These are phyloP conservation scores for Neodon shergylaensis DNA, from an alignment of 2,113 vertebrate species.

Conservation along the genomic window DNA sequence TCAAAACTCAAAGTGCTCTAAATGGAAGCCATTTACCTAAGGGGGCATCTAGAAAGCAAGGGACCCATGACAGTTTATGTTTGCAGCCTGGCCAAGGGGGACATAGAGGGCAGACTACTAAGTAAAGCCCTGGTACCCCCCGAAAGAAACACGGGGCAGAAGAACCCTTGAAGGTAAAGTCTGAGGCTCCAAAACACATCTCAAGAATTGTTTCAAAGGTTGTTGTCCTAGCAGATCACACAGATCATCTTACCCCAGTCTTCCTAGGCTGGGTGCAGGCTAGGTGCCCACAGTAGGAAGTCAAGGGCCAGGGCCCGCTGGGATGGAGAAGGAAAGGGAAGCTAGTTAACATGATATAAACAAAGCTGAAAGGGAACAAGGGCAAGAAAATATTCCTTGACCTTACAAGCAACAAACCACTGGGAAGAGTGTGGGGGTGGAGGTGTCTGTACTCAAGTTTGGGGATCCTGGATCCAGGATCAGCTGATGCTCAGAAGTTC, in stretches of 20 bases:
- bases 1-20: not conserved
- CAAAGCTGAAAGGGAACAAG: not conserved
- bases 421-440: not conserved
- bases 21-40: not conserved
- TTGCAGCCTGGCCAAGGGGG: not conserved
- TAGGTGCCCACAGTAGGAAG: not conserved
- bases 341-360: not conserved
- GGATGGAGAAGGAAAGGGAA: not conserved
- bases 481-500: not conserved
- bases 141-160: accelerated
- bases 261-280: not conserved
- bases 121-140: accelerated
- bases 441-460: not conserved
- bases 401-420: no score
- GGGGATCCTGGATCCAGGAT: not conserved
- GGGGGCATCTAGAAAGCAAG: not conserved
- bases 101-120: not conserved
- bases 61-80: not conserved
- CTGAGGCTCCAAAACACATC: not conserved
- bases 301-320: no score
- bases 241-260: not conserved
- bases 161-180: not conserved
- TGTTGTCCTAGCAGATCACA: not conserved
- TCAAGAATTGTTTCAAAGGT: not conserved
- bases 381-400: not conserved